Evolutionary conservation across 2,113 vertebrate species (phyloP).

Genomic region (Uropsilus gracilis): DNA sequence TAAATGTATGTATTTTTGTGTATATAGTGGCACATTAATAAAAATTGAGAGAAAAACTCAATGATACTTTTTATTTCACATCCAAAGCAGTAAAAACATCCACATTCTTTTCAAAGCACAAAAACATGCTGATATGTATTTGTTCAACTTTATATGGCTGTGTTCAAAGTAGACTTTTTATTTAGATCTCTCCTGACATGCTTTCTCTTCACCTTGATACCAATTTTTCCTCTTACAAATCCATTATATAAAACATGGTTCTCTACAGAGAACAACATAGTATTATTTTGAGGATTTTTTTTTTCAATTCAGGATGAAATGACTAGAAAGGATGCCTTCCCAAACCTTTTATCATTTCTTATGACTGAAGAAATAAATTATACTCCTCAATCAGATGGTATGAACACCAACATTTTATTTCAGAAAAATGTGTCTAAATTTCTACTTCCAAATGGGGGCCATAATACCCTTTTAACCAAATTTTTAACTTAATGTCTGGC

Average conservation of each 20-base stretch:
- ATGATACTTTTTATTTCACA: not conserved
- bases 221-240: not conserved
- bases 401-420: not conserved
- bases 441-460: not conserved
- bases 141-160: not conserved
- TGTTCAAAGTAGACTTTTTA: slow-evolving; percentile 5
- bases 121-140: not conserved
- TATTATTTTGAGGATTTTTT: not conserved
- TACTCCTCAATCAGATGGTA: not conserved
- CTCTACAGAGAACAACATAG: not conserved
- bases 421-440: not conserved
- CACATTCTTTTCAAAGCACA: not conserved
- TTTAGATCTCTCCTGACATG: not conserved
- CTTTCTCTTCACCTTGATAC: not conserved
- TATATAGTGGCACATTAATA: too few species aligned
- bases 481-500: not conserved
- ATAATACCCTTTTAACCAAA: not conserved
- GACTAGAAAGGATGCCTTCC: not conserved
- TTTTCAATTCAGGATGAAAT: not conserved
- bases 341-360: not conserved
- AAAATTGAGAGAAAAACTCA: not conserved
- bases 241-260: not conserved
- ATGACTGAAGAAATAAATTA: not conserved
- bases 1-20: too few species aligned
- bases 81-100: not conserved